Base-by-base conservation (phyloP, 2,113 vertebrate species). In the Ptilonorhynchus violaceus region DNA sequence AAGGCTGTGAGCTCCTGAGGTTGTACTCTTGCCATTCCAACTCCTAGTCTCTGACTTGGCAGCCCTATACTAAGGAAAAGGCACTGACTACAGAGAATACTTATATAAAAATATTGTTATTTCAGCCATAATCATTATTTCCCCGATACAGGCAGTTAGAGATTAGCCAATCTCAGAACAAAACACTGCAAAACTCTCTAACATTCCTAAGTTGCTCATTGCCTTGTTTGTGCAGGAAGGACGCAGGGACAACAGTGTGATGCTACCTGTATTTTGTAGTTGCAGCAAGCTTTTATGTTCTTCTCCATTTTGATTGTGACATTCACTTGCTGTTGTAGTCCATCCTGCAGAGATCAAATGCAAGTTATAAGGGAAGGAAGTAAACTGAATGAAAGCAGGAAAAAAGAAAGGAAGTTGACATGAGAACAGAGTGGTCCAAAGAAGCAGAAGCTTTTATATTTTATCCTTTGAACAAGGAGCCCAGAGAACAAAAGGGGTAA, bases 201-300 rank as follows among this genome's bases (percentile, higher is more conserved):
- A 64, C 13, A 20, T 16, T 77, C 30, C 24, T 30, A 58, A 59
- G 4, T 3, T 62, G 25, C 28, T 70, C 50, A 17, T 2, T 30
- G 66, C 17, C 22, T n/a, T 55, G 30, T 9, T 6, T 63, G 35
- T 56, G 41, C 69, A 67, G 25, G 46, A 92, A 88, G 58, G 28
- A 39, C 37, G 83, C 2, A 27, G 35, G 46, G 23, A 80, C 25
- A 78, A 39, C 13, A 41, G 15, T 2, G 24, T 39, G n/a, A 62
- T 46, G 89, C 14, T 79, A 98, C 98, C 97, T 98, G 95, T 39
- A 98, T 69, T 46, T 5, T 49, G 66, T 98, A 98, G 27, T 1
- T 88, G 89, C 98, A 98, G 89, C 98, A 98, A 93, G 80, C 84
- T 39, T 33, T 76, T 11, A 55, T 39, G 44, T 82, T 91, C 22